Evolutionary conservation across 1,140 invertebrate genomes (phyloP).

Genomic region (Aradophagus sp.): DNA sequence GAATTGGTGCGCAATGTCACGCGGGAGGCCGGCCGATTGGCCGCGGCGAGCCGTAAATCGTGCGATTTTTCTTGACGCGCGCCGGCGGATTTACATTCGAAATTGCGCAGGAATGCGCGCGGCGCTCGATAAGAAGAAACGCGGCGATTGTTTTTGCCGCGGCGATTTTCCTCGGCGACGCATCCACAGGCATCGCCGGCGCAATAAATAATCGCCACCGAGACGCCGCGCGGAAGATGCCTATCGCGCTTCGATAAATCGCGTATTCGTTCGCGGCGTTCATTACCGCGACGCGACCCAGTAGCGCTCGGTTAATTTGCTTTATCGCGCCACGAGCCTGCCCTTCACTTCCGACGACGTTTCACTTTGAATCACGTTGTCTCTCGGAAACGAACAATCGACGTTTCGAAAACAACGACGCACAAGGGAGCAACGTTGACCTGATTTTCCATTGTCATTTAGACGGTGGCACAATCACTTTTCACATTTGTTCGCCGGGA

Average conservation of each 20-base stretch:
- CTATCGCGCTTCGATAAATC: constrained; percentile 57
- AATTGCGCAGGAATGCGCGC: constrained; percentile 47
- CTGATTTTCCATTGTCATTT: too few species aligned
- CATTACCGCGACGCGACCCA: constrained; percentile 47
- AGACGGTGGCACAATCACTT: too few species aligned
- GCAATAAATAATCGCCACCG: constrained; percentile 57
- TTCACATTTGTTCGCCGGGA: too few species aligned
- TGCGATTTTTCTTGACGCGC: constrained; percentile 47
- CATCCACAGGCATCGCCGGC: constrained; percentile 39
- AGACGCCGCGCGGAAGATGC: constrained; percentile 49
- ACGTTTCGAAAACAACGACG: too few species aligned
- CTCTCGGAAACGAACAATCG: too few species aligned
- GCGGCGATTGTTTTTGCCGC: constrained; percentile 38
- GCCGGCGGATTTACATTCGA: constrained; percentile 43
- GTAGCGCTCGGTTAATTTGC: constrained; percentile 61
- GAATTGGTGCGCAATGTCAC: constrained; percentile 49
- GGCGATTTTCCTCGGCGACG: constrained; percentile 42
- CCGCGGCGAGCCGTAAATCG: constrained; percentile 32
- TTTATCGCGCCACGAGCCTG: constrained; percentile 54
- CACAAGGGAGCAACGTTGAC: too few species aligned
- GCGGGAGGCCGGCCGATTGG: constrained; percentile 36
- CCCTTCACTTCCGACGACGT: constrained; percentile 43
- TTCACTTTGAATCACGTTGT: constrained; percentile 17
- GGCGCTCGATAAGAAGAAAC: constrained; percentile 35
- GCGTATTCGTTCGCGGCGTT: constrained; percentile 49